A percentile compares a stretch with the other conserved stretches of the same genome.
These are phyloP conservation scores for Peromyscus nudipes DNA, from an alignment of 2,797 vertebrate genomes.

Conservation along the genomic window DNA sequence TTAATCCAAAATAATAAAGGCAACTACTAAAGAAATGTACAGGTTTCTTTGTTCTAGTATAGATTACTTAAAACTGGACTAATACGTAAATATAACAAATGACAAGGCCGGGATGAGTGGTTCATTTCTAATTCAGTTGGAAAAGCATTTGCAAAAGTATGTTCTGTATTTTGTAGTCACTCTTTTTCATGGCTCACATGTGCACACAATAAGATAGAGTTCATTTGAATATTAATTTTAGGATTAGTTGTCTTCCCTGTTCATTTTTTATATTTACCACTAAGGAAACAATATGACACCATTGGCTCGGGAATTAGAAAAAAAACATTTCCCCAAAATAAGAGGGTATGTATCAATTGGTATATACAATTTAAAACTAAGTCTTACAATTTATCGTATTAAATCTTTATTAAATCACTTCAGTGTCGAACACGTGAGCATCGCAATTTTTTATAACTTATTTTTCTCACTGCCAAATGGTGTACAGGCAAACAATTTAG, in stretches of 20 bases:
- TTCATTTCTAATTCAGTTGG: conserved; percentile 66
- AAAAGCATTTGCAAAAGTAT: conserved; percentile 64
- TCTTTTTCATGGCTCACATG: neutral
- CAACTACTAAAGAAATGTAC: conserved; percentile 58
- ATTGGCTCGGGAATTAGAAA: conserved; percentile 38
- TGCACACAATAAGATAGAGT: conserved; percentile 31
- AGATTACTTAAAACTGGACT: conserved; percentile 58
- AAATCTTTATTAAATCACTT: conserved; percentile 30
- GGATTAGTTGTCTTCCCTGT: conserved; percentile 26
- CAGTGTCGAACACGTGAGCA: conserved; percentile 16
- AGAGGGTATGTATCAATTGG: neutral
- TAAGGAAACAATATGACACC: conserved; percentile 39
- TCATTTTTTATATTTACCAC: conserved; percentile 44
- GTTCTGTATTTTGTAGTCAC: conserved; percentile 40
- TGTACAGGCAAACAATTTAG: conserved; percentile 45
- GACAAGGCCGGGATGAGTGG: neutral
- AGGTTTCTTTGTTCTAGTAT: conserved; percentile 49
- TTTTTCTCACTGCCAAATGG: conserved; percentile 56
- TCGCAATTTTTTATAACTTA: neutral
- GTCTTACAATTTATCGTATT: conserved; percentile 49
- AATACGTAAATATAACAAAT: conserved; percentile 58
- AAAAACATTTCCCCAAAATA: neutral
- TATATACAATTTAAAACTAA: conserved; percentile 58
- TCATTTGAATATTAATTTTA: conserved; percentile 65
- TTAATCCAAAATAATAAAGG: conserved; percentile 64